Base-by-base conservation (phyloP, 1,140 invertebrate species). In the Batillaria attramentaria region DNA sequence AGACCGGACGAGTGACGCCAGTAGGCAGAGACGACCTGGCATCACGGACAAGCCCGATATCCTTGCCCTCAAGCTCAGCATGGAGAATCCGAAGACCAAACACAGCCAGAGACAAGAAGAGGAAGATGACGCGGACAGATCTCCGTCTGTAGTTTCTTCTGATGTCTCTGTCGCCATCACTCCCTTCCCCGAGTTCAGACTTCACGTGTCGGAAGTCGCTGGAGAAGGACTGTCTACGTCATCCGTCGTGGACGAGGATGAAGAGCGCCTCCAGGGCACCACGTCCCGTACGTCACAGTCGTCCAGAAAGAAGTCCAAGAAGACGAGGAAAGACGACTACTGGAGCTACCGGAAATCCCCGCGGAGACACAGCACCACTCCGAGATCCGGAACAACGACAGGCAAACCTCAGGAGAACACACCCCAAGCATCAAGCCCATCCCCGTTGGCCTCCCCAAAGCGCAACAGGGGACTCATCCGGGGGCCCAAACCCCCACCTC, bases 21-120 rank as follows among this genome's bases (percentile, higher is more conserved):
- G n/a, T n/a, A n/a, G n/a, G n/a, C n/a, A n/a, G n/a, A n/a, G 68
- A 28, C 41, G 68, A 70, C 37, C 41, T 31, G 68, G 68, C 18
- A 70, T 42, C 6, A 5, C 1, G 8, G 68, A 46, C n/a, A 28
- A 46, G n/a, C 68, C 68, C 13, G 68, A 70, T 28, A 8, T 46
- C 2, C 18, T 31, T 8, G 41, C 68, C n/a, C 68, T 70, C n/a
- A 46, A 28, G 0, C 68, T 70, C 20, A 46, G 42, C 41, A 43
- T 46, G 28, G 24, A 33, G 42, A 69, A 41, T 13, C 20, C 1
- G 2, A 33, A n/a, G 16, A 2, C 24, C 16, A 28, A 18, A n/a
- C 18, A 31, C 41, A 13, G 42, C 6, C 13, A 70, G 2, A 16
- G 39, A 3, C 8, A 46, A 6, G 16, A 24, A 31, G 68, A 70